Evolutionary conservation across 2,888 invertebrate species (phyloP), one percentile per base, ranked within the genome.

Genomic region (Ochlodes sylvanus): DNA sequence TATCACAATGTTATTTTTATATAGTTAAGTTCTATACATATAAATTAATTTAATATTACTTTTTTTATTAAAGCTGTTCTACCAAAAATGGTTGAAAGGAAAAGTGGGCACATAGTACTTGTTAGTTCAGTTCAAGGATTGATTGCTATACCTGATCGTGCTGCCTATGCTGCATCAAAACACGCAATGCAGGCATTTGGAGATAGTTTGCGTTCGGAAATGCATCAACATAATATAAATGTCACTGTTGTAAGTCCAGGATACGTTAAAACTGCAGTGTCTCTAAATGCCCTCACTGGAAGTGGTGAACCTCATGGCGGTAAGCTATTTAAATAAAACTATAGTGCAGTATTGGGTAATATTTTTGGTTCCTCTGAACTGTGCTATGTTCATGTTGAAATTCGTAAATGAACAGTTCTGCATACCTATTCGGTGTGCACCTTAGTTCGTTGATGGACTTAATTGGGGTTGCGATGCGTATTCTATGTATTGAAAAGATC

Each of bases 161-260:
- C 98, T 47, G 96, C 98, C 0, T 98, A 99, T 93, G 95, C 96
- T 64, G 98, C 99, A 17, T 97, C 98, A 0, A 99, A 99, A 87
- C 98, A 99, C 94, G 99, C 99, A 0, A 79, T 98, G 67, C 98
- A 99, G 93, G 99, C 98, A 14, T 99, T 98, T 92, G 96, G 96
- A 72, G 99, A 99, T 88, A 95, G 96, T 42, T 91, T 99, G 54
- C 94, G 99, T 76, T 96, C 98, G 32, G 99, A 99, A 94, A 94
- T 98, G 73, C 90, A 95, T 52, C 94, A 95, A 68, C 93, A 96
- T 75, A 96, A 97, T 70, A 94, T 99, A 52, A 93, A 96, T 80
- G 97, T 99, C 5, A 96, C 97, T n/a, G 95, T 97, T n/a, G 94
- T 98, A 15, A 98, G 96, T 86, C 98, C 99, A 44, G 95, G 95